Base-by-base conservation (phyloP, 2,888 invertebrate species). In the Dascillus cervinus region DNA sequence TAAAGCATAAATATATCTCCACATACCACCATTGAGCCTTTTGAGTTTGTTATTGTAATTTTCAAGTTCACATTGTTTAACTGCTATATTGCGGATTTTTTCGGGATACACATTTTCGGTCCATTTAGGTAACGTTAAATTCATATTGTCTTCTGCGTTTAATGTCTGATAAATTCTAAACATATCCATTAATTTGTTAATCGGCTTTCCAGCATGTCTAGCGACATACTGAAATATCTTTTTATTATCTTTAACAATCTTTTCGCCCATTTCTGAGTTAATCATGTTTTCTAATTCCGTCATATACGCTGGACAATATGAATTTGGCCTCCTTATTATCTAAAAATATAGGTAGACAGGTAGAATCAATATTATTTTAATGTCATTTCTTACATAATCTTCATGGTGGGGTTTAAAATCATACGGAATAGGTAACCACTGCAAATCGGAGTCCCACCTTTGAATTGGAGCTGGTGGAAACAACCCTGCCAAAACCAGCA, bases 401-500 rank as follows among this genome's bases (percentile, higher is more conserved):
- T 40, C 26, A 9, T 43, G 23, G 9, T 49, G 34, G 32, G 50
- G 50, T 10, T 56, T 53, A 32, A 53, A 59, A 12, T 53, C 35
- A 26, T 52, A 50, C 0, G 80, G 77, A 32, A 80, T 71, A 1
- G 79, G 79, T 44, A 74, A 71, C 79, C 79, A 79, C 3, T 56
- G 44, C 5, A 77, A 42, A 22, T 51, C 37, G 4, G 53, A 32
- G 29, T 68, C 64, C 73, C 73, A 75, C 30, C 47, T 53, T 47
- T 75, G 71, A 1, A 52, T 38, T 1, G 44, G 43, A 1, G 57
- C 52, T 1, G 82, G 80, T 2, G 78, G 79, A 56, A 75, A 86
- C 12, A 86, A 53, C 0, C 78, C 83, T 2, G 82, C 75, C 34
- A 82, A 62, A 3, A 80, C 78, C 13, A 79, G 63, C 37, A 80